phyloP scores from a whole-genome alignment of 2,888 invertebrate species.

The Tanaodytes sp. region DNA sequence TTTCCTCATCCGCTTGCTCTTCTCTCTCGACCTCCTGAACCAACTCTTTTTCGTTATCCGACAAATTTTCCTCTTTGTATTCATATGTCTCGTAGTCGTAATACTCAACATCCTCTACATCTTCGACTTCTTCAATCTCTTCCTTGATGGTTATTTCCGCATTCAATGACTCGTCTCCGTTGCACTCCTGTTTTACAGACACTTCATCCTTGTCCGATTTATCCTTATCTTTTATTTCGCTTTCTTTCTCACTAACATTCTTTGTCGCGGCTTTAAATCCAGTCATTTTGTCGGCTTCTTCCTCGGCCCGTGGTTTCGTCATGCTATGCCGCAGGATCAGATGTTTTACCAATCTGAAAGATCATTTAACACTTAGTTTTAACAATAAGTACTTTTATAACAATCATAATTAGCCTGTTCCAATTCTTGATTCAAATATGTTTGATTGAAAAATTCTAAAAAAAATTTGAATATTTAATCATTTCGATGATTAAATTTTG shows the following conservation, averaged over 20 bases:
- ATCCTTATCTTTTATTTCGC: background rate
- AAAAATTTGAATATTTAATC: too few species aligned
- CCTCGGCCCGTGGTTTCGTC: constrained; percentile 54
- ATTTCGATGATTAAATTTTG: too few species aligned
- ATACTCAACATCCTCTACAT: constrained; percentile 15
- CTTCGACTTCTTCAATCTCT: constrained; percentile 33
- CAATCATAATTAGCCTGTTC: too few species aligned
- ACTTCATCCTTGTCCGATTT: constrained; percentile 5
- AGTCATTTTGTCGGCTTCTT: constrained; percentile 34
- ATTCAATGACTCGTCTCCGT: constrained; percentile 18
- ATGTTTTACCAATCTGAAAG: constrained; percentile 47
- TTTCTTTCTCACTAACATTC: background rate
- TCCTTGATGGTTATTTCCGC: constrained; percentile 37
- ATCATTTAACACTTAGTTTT: too few species aligned
- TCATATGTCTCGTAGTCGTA: constrained; percentile 34
- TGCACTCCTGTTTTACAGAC: constrained; percentile 32
- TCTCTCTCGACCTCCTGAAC: constrained; percentile 22
- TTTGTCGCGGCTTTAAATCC: background rate
- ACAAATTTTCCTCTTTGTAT: constrained; percentile 28
- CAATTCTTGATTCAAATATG: too few species aligned
- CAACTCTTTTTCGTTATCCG: constrained; percentile 11
- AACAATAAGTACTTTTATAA: too few species aligned
- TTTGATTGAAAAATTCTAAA: too few species aligned
- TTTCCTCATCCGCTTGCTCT: constrained; percentile 24
- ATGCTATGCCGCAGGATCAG: constrained; percentile 57